Conservation (phyloP, 2,888 invertebrate species). For the Hirudinaria manillensis region DNA sequence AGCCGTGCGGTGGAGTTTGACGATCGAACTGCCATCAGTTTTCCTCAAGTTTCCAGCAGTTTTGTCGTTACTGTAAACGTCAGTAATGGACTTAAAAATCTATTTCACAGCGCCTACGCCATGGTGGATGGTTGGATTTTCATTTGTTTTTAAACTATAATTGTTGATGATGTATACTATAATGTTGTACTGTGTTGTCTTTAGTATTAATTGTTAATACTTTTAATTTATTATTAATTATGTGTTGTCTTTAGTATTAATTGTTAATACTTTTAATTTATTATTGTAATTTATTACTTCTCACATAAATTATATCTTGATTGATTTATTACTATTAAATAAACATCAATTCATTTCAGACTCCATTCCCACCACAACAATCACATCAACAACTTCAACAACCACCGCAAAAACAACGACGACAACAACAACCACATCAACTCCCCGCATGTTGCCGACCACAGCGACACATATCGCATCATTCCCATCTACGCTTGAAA, state of each 20-base stretch:
- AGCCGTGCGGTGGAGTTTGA: not conserved
- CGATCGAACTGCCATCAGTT: not conserved
- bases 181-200: too few species aligned
- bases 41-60: not conserved
- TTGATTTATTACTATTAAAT: too few species aligned
- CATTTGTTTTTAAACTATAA: too few species aligned
- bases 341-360: not conserved
- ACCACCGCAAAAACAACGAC: not conserved
- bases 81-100: slow-evolving; percentile 3
- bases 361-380: not conserved
- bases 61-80: slow-evolving; percentile 15
- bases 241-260: too few species aligned
- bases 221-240: too few species aligned
- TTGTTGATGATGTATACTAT: too few species aligned
- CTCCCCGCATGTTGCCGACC: not conserved
- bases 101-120: slow-evolving; percentile 7
- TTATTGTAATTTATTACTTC: too few species aligned
- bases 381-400: not conserved
- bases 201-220: too few species aligned
- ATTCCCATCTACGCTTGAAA: not conserved
- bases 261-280: too few species aligned
- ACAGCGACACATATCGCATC: not conserved
- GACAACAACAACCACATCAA: not conserved
- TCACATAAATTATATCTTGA: too few species aligned
- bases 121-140: not conserved